Conservation (phyloP, 2,797 vertebrate species). For the Phataginus tetradactyla region DNA sequence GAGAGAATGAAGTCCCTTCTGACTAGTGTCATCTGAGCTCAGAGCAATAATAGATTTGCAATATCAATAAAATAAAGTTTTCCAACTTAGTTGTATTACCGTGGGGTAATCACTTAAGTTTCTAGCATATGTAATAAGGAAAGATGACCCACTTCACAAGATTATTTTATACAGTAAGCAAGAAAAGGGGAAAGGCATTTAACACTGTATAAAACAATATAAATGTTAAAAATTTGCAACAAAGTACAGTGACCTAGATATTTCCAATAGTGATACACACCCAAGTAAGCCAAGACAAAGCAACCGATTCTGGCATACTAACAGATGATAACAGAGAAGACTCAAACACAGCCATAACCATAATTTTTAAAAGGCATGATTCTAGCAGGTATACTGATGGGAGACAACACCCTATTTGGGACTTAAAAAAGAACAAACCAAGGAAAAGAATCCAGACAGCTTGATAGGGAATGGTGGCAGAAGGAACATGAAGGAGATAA, state of each 20-base stretch:
- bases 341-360: not conserved
- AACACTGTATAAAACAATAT: not conserved
- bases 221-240: constrained; percentile 42
- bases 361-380: constrained; percentile 1
- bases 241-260: not conserved
- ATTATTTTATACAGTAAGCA: constrained; percentile 28
- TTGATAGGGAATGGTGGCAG: not conserved
- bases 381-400: not conserved
- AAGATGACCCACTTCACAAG: not conserved
- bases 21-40: not conserved
- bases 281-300: not conserved
- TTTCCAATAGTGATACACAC: constrained; percentile 7
- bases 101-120: not conserved
- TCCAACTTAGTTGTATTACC: not conserved
- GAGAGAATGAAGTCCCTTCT: constrained; percentile 5
- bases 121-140: not conserved
- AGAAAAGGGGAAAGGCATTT: not conserved
- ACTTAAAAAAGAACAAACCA: not conserved
- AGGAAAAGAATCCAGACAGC: not conserved
- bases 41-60: not conserved
- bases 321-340: not conserved
- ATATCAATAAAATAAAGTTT: constrained; percentile 20
- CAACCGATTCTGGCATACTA: not conserved
- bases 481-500: constrained; percentile 36
- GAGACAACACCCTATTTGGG: not conserved